Evolutionary conservation across 2,113 vertebrate genomes (phyloP).

Genomic region (Danionella cerebrum): DNA sequence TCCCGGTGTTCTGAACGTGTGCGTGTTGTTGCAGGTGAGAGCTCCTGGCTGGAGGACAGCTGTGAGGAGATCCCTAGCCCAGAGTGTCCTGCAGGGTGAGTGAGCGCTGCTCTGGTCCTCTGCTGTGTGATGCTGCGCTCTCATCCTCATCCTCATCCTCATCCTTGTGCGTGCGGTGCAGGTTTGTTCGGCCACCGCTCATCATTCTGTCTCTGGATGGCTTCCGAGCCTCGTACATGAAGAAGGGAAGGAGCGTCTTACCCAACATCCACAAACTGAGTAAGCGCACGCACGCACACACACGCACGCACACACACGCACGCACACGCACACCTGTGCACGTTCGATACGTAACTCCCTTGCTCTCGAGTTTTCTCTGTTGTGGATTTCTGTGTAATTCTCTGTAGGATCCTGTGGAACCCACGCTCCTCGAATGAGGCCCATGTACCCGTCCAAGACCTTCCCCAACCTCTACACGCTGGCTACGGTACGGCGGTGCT

Average conservation of each 20-base stretch:
- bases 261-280: constrained; percentile 94
- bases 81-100: constrained; percentile 90
- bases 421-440: constrained; percentile 87
- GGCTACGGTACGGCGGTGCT: constrained; percentile 91
- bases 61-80: constrained; percentile 83
- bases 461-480: constrained; percentile 95
- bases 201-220: constrained; percentile 96
- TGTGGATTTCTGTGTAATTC: not conserved
- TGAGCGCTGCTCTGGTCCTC: constrained; percentile 12
- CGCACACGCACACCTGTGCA: not conserved
- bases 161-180: constrained; percentile 39
- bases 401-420: constrained; percentile 83
- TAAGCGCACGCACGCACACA: constrained; percentile 40
- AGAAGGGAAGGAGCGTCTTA: constrained; percentile 83
- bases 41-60: constrained; percentile 80
- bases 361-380: not conserved
- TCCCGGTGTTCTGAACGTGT: not conserved
- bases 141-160: not conserved
- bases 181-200: constrained; percentile 85
- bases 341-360: too few relatives aligned
- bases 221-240: constrained; percentile 89
- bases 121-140: not conserved
- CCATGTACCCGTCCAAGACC: constrained; percentile 92
- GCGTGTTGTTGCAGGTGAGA: constrained; percentile 63
- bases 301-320: not conserved